These are phyloP conservation scores for Montipora cactus DNA, from an alignment of 64 coral and sea anemone species.

Conservation along the genomic window DNA sequence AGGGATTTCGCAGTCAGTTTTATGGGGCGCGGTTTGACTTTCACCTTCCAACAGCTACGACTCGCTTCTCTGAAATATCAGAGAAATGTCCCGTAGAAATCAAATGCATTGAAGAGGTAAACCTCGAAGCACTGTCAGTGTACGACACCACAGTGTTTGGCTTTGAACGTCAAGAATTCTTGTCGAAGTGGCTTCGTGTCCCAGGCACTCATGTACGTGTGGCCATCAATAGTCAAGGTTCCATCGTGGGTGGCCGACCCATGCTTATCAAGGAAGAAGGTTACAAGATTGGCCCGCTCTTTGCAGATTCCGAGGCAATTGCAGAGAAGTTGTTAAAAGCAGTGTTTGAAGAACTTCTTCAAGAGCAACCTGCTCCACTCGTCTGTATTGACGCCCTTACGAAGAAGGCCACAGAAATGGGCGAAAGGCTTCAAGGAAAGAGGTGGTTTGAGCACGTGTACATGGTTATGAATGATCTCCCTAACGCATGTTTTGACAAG, in stretches of 20 bases:
- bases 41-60: too few species aligned
- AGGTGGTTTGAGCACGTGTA: not conserved
- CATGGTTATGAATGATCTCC: not conserved
- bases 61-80: too few species aligned
- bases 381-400: not conserved
- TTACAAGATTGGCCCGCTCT: constrained; percentile 29
- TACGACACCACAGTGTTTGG: constrained; percentile 1
- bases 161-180: constrained; percentile 19
- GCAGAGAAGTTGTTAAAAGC: constrained; percentile 12
- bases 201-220: constrained; percentile 1
- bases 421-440: not conserved
- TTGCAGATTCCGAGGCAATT: constrained; percentile 7
- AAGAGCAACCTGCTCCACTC: not conserved
- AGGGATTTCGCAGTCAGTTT: too few species aligned
- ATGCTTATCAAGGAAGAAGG: not conserved
- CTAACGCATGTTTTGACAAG: not conserved
- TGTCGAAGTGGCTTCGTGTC: constrained; percentile 3
- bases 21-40: too few species aligned
- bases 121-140: too few species aligned
- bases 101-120: too few species aligned
- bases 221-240: not conserved
- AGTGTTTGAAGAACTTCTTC: constrained; percentile 10
- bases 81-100: too few species aligned
- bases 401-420: not conserved
- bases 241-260: constrained; percentile 16